Evolutionary conservation across 2,797 vertebrate species (phyloP), one percentile per base, ranked within the genome.

Genomic region (Labroides dimidiatus): DNA sequence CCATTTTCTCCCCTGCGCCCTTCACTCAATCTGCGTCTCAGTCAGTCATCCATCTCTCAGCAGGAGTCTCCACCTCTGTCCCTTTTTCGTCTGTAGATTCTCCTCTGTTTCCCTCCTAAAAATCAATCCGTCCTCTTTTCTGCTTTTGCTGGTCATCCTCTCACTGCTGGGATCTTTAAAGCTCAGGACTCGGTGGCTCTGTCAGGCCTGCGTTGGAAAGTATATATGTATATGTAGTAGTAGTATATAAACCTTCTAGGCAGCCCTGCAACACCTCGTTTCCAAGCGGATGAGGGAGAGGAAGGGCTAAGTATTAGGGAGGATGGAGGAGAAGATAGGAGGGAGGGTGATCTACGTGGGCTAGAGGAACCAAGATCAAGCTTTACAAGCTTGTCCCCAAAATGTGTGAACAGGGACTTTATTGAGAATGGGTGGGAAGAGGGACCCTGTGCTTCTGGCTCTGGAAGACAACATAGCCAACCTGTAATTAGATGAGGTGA

Each of bases 391-490:
- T 68, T 68, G 52, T 71, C 27, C 44, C 76, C 82, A 62, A 84
- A 45, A 6, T 50, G 30, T 36, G 81, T 84, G 44, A 80, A 45
- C 4, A 77, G 19, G 59, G 55, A 57, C 30, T 75, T 81, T 48
- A 49, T 30, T 45, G 59, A 33, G 55, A 52, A 37, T 33, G 63
- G 67, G 2, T 15, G 17, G 0, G 59, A 8, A 23, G 19, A 13
- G 24, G 59, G 27, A 41, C 27, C 13, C 57, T 69, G 45, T 20
- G 66, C 53, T 72, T 45, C 30, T 20, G 54, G 48, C 69, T 63
- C 78, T 85, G 69, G 55, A 82, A 81, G 44, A 81, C 54, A 87
- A 62, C 63, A 83, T 69, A 72, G 72, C 52, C 66, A 49, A 33
- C 44, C 72, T 70, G 47, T 17, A 50, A 51, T 72, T 59, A 75